Evolutionary conservation across 2,888 invertebrate genomes (phyloP).

Genomic region (Bibio marci): DNA sequence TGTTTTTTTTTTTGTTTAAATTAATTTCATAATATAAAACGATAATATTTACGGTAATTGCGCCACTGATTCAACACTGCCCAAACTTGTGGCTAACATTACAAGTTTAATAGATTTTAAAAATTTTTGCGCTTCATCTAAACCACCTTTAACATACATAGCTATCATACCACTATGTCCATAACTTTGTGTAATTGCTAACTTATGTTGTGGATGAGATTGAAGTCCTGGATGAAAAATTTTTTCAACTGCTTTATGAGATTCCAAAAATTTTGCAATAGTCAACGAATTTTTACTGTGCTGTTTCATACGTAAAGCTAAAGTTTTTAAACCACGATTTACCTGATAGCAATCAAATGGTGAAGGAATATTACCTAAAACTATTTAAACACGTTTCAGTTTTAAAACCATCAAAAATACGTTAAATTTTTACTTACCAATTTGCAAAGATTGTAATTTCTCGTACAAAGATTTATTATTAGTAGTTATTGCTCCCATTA

Average conservation of each 20-base stretch:
- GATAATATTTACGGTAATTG: conserved; percentile 76
- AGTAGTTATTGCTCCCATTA: conserved; percentile 72
- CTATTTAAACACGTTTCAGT: conserved; percentile 30
- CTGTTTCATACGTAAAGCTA: conserved; percentile 70
- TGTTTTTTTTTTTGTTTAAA: no score
- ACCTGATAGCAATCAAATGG: conserved; percentile 86
- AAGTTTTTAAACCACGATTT: conserved; percentile 72
- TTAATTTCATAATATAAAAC: no score
- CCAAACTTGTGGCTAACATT: conserved; percentile 72
- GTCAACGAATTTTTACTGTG: conserved; percentile 57
- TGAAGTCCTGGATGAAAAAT: conserved; percentile 61
- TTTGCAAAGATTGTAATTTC: conserved; percentile 60
- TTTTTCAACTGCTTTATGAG: conserved; percentile 53
- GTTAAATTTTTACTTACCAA: conserved; percentile 22
- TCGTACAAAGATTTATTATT: conserved; percentile 49
- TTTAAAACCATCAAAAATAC: conserved; percentile 27
- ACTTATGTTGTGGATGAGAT: conserved; percentile 61
- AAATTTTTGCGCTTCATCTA: conserved; percentile 49
- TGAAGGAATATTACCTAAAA: conserved; percentile 77
- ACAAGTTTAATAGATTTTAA: conserved; percentile 56
- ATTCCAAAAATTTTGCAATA: conserved; percentile 59
- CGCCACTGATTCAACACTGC: conserved; percentile 77
- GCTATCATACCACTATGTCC: conserved; percentile 79
- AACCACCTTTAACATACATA: conserved; percentile 58
- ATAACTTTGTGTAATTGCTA: conserved; percentile 54